Evolutionary conservation across 2,113 vertebrate genomes (phyloP), one percentile per base, ranked within the genome.

Genomic region (Onychorhynchus coronatus): DNA sequence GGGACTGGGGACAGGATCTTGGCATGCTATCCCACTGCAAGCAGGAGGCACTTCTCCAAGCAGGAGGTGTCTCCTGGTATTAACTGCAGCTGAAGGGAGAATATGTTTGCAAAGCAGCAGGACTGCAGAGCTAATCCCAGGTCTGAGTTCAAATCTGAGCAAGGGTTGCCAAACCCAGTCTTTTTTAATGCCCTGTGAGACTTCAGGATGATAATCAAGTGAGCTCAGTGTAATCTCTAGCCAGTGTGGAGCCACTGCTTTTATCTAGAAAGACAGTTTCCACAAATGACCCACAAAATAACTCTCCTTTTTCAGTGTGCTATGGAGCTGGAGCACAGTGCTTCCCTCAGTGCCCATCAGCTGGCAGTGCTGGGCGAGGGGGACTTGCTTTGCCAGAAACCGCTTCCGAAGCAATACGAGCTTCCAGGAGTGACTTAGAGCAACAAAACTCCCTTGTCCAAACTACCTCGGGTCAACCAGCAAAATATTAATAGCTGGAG

Each of bases 81-180:
- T 79, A 79, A 70, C 55, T 80, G 75, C 85, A 85, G 65, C 66
- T 46, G 66, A 85, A 82, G 73, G 53, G 44, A 82, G 87, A 75
- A 4, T 39, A 52, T 46, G 52, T 93, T 76, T 81, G 70, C 44
- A 73, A 67, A 95, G 81, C 87, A 93, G 90, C 85, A 90, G 88
- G 88, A 66, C 74, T 63, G 71, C 63, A 52, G 63, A 85, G 81
- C 66, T 94, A 96, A 96, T 88, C 71, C 89, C 72, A 73, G 76
- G 63, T 73, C 79, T 53, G 46, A 88, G 74, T 53, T 66, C 81
- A 89, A 88, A 85, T 58, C 50, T 35, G 74, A 81, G 65, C 22
- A 25, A 42, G 41, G 23, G 65, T 19, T 90, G 71, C 76, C 75
- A 91, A 96, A 90, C 9, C 24, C 59, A 61, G 63, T 3, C 15